Base-by-base conservation (phyloP, 2,113 vertebrate species). In the Probosciger aterrimus region DNA sequence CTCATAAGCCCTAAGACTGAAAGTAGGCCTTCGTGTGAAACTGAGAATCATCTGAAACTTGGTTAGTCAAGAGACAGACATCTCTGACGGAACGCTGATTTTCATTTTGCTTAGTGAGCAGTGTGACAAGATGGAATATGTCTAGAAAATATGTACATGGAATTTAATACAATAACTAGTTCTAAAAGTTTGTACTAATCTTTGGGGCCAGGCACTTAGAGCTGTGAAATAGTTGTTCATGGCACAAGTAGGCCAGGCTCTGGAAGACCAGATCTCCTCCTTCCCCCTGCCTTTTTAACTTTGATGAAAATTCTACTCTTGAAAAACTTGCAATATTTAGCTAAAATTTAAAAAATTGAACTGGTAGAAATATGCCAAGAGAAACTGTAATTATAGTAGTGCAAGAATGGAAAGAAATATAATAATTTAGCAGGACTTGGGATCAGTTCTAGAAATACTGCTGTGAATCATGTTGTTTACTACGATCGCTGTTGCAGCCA, bases 1-100 rank as follows among this genome's bases (percentile, higher is more conserved):
- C 37, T 86, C 49, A n/a, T 47, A 46, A 84, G 68, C 64, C 67
- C 28, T 69, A 8, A 76, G 64, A 4, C 80, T 76, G 74, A 88
- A 94, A 93, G 70, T 75, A 88, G 77, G 69, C 24, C 76, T 92
- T 84, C 30, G 9, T 65, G 43, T 76, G 94, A 92, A 92, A 93
- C 52, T 41, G 41, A 59, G 83, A 49, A 46, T 82, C 60, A 75
- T 24, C 60, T 68, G 92, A 63, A 86, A 77, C 55, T 37, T 33
- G 10, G 2, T 52, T 92, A 50, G 49, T 82, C 86, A 73, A 69
- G 68, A 94, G 83, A 47, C 18, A 60, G 43, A 25, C 14, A 33
- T 62, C 50, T 68, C 28, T 79, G 88, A 59, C 6, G 33, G 55
- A 82, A 59, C 33, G 62, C 0, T 44, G 18, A n/a, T 80, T 50